Conservation (phyloP, 2,888 invertebrate genomes). For the Odontocolon sp. region DNA sequence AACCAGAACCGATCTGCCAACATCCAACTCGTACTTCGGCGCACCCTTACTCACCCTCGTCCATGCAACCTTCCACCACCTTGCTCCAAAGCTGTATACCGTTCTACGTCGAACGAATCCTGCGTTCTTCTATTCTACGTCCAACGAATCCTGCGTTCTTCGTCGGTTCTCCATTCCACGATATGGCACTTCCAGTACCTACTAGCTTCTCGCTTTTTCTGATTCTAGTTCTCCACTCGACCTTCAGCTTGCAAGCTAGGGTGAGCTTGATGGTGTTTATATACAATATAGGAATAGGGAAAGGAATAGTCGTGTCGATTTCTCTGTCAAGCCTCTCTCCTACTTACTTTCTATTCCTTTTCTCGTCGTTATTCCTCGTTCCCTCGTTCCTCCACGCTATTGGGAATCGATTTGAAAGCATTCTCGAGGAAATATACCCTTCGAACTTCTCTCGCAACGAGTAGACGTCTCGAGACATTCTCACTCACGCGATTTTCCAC, state of each 20-base stretch:
- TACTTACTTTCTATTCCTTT: conserved; percentile 8
- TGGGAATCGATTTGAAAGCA: conserved; percentile 55
- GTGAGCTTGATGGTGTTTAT: background rate
- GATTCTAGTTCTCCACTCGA: conserved; percentile 38
- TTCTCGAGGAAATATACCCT: conserved; percentile 11
- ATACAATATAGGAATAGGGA: background rate
- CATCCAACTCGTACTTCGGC: conserved; percentile 64
- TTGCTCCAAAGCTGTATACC: conserved; percentile 7
- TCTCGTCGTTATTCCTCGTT: conserved; percentile 39
- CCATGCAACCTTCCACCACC: conserved; percentile 3
- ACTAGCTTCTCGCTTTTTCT: conserved; percentile 27
- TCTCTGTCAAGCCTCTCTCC: background rate
- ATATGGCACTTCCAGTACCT: conserved; percentile 66
- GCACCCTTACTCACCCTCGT: conserved; percentile 25
- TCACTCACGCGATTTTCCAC: conserved; percentile 40
- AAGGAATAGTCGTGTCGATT: background rate
- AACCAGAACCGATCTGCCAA: conserved; percentile 63
- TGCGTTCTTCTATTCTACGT: background rate
- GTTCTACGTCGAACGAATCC: conserved; percentile 2
- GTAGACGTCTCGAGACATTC: conserved; percentile 43
- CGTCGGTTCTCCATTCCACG: conserved; percentile 65
- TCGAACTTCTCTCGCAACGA: background rate
- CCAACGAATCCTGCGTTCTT: background rate
- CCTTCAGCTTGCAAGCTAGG: conserved; percentile 29
- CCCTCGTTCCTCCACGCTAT: conserved; percentile 37